These are phyloP conservation scores for Sebastes taczanowskii DNA, from an alignment of 2,797 vertebrate species.

Conservation along the genomic window DNA sequence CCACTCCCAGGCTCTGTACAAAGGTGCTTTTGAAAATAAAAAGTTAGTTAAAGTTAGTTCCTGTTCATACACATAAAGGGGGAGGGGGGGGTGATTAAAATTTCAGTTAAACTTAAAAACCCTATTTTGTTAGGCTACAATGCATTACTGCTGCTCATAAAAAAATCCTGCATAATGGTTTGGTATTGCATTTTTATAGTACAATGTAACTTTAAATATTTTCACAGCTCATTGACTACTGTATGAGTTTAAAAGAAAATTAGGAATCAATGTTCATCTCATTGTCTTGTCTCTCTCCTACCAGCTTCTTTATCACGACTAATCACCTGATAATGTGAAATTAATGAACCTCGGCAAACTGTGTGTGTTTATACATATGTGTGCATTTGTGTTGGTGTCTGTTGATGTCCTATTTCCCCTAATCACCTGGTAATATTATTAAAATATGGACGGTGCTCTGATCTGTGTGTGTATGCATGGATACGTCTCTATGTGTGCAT, in stretches of 20 bases:
- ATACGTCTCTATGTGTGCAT: neutral
- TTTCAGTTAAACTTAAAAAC: no score
- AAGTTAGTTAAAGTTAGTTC: no score
- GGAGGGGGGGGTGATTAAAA: no score
- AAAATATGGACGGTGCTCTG: conserved; percentile 4
- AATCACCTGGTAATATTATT: conserved; percentile 29
- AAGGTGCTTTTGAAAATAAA: no score
- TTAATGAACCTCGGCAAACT: conserved; percentile 45
- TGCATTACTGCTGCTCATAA: no score
- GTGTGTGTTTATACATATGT: neutral
- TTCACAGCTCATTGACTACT: conserved; percentile 19
- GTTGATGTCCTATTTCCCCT: neutral
- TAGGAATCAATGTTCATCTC: conserved; percentile 53
- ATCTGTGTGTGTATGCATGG: neutral
- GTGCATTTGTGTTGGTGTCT: neutral
- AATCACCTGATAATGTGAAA: conserved; percentile 59
- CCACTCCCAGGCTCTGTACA: no score
- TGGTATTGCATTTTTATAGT: neutral
- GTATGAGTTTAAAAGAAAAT: conserved; percentile 32
- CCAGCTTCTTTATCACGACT: conserved; percentile 52
- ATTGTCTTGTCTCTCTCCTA: conserved; percentile 17
- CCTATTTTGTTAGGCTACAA: no score
- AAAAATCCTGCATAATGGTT: no score
- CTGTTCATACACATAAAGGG: no score
- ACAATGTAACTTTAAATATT: conserved; percentile 11